phyloP scores from a whole-genome alignment of 1,140 invertebrate genomes.

The Sycophila sp. region DNA sequence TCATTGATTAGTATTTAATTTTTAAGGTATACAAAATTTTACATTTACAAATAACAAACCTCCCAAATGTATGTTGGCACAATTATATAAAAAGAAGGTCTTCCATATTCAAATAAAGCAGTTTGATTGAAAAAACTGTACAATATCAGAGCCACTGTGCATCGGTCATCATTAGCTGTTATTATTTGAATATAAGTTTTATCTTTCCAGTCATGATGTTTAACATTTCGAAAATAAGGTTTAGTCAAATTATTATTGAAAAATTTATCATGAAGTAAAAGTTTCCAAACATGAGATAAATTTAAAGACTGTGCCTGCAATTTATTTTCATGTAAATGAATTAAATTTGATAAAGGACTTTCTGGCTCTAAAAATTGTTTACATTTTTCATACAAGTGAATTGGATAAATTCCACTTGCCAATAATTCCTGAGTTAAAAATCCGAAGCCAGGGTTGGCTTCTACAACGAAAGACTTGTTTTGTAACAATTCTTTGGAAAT shows the following conservation, averaged over 20 bases:
- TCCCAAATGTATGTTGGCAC: constrained; percentile 41
- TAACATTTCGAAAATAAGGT: background rate
- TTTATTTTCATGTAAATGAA: constrained; percentile 28
- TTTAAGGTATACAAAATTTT: background rate
- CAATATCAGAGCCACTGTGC: constrained; percentile 41
- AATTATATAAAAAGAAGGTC: constrained; percentile 44
- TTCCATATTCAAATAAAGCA: constrained; percentile 39
- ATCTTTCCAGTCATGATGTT: constrained; percentile 41
- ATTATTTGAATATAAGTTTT: constrained; percentile 46
- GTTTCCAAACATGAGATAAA: constrained; percentile 26
- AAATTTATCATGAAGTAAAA: constrained; percentile 9
- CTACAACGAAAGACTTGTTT: constrained; percentile 40
- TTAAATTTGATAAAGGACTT: constrained; percentile 3
- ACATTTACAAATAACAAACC: constrained; percentile 39
- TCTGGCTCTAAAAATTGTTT: background rate
- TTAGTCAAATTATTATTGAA: background rate
- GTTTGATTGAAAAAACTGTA: constrained; percentile 38
- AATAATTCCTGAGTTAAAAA: constrained; percentile 51
- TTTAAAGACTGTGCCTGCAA: constrained; percentile 33
- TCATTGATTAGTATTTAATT: background rate
- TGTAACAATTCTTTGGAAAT: constrained; percentile 45
- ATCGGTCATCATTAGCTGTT: background rate
- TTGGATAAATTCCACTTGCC: constrained; percentile 39
- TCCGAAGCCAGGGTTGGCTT: constrained; percentile 54
- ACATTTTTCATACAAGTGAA: constrained; percentile 47